Evolutionary conservation across 1,140 invertebrate genomes (phyloP).

Genomic region (Cotesia chilonis): DNA sequence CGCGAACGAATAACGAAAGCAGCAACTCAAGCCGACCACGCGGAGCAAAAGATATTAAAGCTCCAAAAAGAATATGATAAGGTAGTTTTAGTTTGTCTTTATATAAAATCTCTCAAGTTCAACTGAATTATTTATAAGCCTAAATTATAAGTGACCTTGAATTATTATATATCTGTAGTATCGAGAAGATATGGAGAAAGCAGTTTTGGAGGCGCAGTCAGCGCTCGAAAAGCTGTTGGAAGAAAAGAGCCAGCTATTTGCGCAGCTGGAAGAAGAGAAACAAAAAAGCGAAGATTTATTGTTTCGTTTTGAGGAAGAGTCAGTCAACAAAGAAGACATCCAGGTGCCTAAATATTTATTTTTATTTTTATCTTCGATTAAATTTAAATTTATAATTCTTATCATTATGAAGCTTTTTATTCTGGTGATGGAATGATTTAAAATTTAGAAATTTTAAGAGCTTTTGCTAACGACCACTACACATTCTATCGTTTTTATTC

Average conservation of each 20-base stretch:
- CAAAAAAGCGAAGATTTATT: conserved; percentile 91
- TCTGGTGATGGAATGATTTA: conserved; percentile 32
- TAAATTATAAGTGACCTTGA: conserved; percentile 13
- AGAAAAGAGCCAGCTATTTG: conserved; percentile 73
- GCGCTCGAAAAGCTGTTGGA: conserved; percentile 68
- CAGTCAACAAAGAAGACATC: conserved; percentile 79
- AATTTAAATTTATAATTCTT: neutral
- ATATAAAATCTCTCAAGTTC: neutral
- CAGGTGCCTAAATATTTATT: conserved; percentile 65
- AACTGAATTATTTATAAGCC: conserved; percentile 10
- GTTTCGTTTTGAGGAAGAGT: conserved; percentile 91
- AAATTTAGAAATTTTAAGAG: neutral
- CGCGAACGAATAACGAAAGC: conserved; percentile 75
- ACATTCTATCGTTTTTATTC: conserved; percentile 50
- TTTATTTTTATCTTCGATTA: conserved; percentile 6
- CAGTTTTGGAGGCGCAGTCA: conserved; percentile 57
- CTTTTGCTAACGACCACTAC: conserved; percentile 47
- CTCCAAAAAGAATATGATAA: conserved; percentile 69
- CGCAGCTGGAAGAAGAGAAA: conserved; percentile 84
- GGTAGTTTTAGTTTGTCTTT: conserved; percentile 49
- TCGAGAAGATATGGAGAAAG: conserved; percentile 68
- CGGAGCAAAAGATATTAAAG: conserved; percentile 65
- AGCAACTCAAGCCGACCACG: conserved; percentile 76
- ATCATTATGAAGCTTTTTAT: neutral
- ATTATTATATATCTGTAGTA: conserved; percentile 54